Evolutionary conservation across 1,140 invertebrate genomes (phyloP), one percentile per base, ranked within the genome.

Genomic region (Chionoecetes opilio): DNA sequence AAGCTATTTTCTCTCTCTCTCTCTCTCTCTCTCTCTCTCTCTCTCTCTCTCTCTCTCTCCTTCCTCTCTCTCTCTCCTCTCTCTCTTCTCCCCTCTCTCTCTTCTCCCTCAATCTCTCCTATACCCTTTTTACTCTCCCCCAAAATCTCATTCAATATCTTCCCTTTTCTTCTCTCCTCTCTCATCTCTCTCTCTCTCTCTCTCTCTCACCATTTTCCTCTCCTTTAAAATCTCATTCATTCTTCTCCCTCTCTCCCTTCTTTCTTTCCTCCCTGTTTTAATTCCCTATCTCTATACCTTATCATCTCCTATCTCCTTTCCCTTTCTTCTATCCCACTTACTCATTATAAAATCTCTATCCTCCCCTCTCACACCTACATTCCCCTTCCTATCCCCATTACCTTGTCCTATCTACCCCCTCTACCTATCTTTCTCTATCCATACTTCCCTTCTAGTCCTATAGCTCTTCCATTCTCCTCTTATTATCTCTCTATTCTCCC

Each of bases 31-130:
- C 84, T 37, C 84, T 86, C 84, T 86, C 35, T 37, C 32, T 35
- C 31, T 86, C 35, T 35, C 37, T 37, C 32, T 87, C 32, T 87
- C 85, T 87, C 85, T 38, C 85, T 38, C 85, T 37, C 37, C 34
- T 32, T 87, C 85, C 3, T 26, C 26, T 34, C 32, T 85, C 26
- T 31, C 8, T 85, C 82, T 31, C 26, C 26, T 31, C 26, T 26
- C 32, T 34, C 26, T 6, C 32, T 31, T 85, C 32, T 31, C 26
- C n/a, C n/a, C 32, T 85, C 26, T 34, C 32, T 34, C 32, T 85
- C 82, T 3, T 85, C 82, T 85, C 26, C n/a, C 26, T 26, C 82
- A 6, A 6, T 85, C 26, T 26, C 26, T 26, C 82, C 82, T 85
- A 8, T 85, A 6, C 32, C 82, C 32, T 85, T 85, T 26, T 26